A percentile compares a stretch with the other conserved stretches of the same genome.
phyloP scores from a whole-genome alignment of 2,797 vertebrate genomes.

The Ctenopoma kingsleyae region DNA sequence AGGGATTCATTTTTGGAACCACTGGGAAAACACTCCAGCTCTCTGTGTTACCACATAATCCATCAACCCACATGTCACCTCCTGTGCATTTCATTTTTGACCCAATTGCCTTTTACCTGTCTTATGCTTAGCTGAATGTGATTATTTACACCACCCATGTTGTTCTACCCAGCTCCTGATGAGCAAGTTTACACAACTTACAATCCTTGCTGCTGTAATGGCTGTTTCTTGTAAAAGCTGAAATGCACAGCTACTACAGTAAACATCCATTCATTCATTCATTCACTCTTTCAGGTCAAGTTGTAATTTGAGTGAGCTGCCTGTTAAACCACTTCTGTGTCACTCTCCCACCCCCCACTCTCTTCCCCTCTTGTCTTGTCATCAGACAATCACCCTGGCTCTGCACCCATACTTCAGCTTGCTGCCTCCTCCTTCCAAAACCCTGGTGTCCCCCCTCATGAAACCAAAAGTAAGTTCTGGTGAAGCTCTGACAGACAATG shows the following conservation, averaged over 20 bases:
- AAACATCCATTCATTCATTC: slow-evolving; percentile 15
- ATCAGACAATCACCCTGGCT: slow-evolving; percentile 88
- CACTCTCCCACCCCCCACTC: slow-evolving; percentile 41
- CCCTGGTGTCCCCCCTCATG: slow-evolving; percentile 83
- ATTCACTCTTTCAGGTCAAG: slow-evolving; percentile 29
- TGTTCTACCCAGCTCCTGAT: slow-evolving; percentile 10
- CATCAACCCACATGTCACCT: slow-evolving; percentile 30
- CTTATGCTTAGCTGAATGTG: slow-evolving; percentile 51
- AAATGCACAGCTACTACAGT: not conserved
- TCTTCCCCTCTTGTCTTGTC: slow-evolving; percentile 56
- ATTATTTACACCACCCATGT: slow-evolving; percentile 45
- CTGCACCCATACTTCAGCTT: slow-evolving; percentile 88
- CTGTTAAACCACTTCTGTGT: slow-evolving; percentile 69
- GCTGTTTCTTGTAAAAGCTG: slow-evolving; percentile 23
- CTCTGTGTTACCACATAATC: slow-evolving; percentile 8
- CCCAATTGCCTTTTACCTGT: slow-evolving; percentile 24
- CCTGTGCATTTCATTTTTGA: slow-evolving; percentile 39
- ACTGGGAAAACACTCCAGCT: not conserved
- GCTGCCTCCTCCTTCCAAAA: slow-evolving; percentile 88
- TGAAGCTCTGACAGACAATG: slow-evolving; percentile 8
- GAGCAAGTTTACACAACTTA: slow-evolving; percentile 47
- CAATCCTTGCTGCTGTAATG: slow-evolving; percentile 49
- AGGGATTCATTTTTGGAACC: not conserved
- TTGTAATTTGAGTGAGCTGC: slow-evolving; percentile 59
- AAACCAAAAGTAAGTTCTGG: slow-evolving; percentile 88